Evolutionary conservation across 2,888 invertebrate species (phyloP).

Genomic region (Mesochorus sp.): DNA sequence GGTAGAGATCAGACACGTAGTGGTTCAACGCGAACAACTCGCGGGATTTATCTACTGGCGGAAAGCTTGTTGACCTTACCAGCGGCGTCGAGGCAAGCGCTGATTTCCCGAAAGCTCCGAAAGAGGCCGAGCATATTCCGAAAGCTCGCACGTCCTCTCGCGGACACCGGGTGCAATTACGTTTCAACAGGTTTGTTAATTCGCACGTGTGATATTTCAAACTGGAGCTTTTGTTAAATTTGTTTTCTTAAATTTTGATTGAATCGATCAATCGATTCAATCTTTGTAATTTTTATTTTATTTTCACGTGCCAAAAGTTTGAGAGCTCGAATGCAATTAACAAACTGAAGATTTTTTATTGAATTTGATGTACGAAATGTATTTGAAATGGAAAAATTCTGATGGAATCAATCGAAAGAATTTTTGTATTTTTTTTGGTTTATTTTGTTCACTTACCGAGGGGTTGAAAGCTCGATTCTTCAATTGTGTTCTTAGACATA

Average conservation of each 20-base stretch:
- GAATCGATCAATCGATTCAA: not conserved
- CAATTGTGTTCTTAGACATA: not conserved
- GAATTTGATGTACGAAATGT: too few relatives aligned
- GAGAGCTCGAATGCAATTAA: too few relatives aligned
- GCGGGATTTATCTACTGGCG: conserved; percentile 45
- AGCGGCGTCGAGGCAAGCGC: not conserved
- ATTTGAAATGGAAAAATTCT: too few relatives aligned
- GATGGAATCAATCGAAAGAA: not conserved
- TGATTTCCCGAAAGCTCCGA: conserved; percentile 16
- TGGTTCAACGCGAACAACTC: conserved; percentile 21
- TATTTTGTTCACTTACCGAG: conserved; percentile 45
- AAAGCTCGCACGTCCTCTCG: conserved; percentile 15
- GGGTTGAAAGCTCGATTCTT: not conserved
- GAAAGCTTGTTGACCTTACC: conserved; percentile 45
- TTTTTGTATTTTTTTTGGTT: not conserved
- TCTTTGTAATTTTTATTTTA: not conserved
- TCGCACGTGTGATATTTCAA: too few relatives aligned
- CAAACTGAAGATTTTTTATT: too few relatives aligned
- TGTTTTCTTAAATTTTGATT: too few relatives aligned
- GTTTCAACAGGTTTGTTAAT: conserved; percentile 41
- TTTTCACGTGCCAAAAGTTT: too few relatives aligned
- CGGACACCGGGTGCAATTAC: not conserved
- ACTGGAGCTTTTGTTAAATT: too few relatives aligned
- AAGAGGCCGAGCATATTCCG: not conserved
- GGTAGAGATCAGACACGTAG: conserved; percentile 73